phyloP scores from a whole-genome alignment of 2,888 invertebrate species.

The Anaspis maculata region DNA sequence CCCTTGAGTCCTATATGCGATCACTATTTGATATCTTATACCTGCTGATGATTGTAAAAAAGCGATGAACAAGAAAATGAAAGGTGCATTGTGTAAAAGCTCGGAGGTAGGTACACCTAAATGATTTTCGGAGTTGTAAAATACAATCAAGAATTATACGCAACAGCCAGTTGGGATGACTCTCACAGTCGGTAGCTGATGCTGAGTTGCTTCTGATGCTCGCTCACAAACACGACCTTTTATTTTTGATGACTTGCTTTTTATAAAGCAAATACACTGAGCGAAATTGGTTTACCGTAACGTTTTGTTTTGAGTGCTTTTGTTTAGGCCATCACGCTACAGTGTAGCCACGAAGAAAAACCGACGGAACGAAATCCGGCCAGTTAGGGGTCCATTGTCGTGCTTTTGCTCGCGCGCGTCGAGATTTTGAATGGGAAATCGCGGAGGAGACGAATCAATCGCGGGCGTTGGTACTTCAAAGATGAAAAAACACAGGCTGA shows the following conservation, averaged over 20 bases:
- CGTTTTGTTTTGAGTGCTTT: conserved; percentile 16
- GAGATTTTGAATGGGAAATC: conserved; percentile 1
- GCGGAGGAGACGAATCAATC: conserved; percentile 6
- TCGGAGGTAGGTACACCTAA: no score
- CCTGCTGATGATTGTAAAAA: no score
- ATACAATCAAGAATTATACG: conserved; percentile 14
- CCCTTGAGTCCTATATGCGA: no score
- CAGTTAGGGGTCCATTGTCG: no score
- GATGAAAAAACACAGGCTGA: conserved; percentile 9
- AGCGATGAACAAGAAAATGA: no score
- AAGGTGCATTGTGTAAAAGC: no score
- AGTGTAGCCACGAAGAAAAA: conserved; percentile 8
- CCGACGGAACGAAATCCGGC: no score
- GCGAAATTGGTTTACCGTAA: conserved; percentile 15
- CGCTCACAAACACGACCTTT: conserved; percentile 16
- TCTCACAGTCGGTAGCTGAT: conserved; percentile 11
- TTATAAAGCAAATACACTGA: conserved; percentile 17
- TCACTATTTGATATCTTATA: no score
- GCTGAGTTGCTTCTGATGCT: not conserved
- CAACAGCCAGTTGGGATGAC: conserved; percentile 12
- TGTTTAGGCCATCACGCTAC: conserved; percentile 8
- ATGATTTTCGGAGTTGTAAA: conserved; percentile 1
- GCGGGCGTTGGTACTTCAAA: conserved; percentile 1
- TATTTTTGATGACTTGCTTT: conserved; percentile 27
- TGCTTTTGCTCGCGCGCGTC: no score